Percentiles rank a stretch among this genome's conserved stretches.
Evolutionary conservation across 2,888 invertebrate genomes (phyloP).

Genomic region (Drosophila paracracens): DNA sequence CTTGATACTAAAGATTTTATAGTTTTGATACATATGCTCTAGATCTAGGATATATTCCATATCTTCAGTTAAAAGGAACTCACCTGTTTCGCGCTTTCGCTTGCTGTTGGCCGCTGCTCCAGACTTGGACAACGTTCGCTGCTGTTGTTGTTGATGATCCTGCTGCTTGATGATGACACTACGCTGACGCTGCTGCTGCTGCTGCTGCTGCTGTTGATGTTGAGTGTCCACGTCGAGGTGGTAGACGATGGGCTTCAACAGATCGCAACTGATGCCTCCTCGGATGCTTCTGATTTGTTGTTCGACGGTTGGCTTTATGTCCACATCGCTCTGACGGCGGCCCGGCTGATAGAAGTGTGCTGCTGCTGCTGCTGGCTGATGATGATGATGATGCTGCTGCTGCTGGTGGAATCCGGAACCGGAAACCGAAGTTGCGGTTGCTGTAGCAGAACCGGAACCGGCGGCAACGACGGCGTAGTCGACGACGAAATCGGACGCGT

Average conservation of each 20-base stretch:
- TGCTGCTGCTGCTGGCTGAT: constrained; percentile 13
- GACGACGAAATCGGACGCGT: constrained; percentile 82
- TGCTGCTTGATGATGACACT: constrained; percentile 54
- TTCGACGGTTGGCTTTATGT: constrained; percentile 53
- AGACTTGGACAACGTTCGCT: constrained; percentile 45
- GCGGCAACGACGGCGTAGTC: constrained; percentile 82
- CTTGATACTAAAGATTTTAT: neutral
- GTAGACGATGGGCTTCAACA: constrained; percentile 50
- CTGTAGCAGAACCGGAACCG: constrained; percentile 33
- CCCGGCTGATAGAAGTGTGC: constrained; percentile 1
- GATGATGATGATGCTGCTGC: constrained; percentile 33
- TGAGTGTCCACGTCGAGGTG: constrained; percentile 59
- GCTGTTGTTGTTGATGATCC: constrained; percentile 41
- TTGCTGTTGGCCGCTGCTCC: constrained; percentile 63
- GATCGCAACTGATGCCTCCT: constrained; percentile 52
- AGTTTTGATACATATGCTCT: neutral
- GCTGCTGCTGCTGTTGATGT: constrained; percentile 41
- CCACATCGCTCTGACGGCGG: constrained; percentile 41
- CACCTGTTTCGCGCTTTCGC: constrained; percentile 77
- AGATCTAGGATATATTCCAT: neutral
- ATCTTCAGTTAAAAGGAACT: constrained; percentile 15
- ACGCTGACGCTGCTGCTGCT: constrained; percentile 51
- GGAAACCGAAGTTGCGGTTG: constrained; percentile 4
- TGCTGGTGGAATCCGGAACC: constrained; percentile 18
- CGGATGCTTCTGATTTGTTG: constrained; percentile 51